phyloP scores from a whole-genome alignment of 2,113 vertebrate genomes.

The Notothenia coriiceps region DNA sequence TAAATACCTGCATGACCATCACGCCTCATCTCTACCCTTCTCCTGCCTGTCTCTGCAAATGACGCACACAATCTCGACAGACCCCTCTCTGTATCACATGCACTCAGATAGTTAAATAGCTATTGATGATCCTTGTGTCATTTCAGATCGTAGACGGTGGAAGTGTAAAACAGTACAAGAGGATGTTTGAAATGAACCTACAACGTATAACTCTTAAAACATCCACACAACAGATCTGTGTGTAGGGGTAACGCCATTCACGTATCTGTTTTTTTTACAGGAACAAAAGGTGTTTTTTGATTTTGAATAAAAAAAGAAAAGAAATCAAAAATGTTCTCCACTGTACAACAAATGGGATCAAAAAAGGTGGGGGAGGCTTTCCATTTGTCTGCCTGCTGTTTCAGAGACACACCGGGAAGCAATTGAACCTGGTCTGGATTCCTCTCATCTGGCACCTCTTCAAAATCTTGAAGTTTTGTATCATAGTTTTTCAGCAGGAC shows the following conservation, averaged over 20 bases:
- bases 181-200: neutral
- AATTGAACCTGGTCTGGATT: conserved; percentile 3
- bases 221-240: conserved; percentile 3
- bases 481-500: conserved; percentile 36
- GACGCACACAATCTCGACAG: neutral
- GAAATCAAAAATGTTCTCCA: neutral
- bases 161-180: neutral
- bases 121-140: neutral
- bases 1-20: neutral
- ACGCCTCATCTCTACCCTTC: neutral
- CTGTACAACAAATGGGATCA: neutral
- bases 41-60: neutral
- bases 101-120: neutral
- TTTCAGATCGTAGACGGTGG: neutral
- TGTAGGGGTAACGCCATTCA: neutral
- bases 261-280: conserved; percentile 14
- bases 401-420: conserved; percentile 10
- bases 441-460: conserved; percentile 42
- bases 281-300: conserved; percentile 2
- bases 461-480: conserved; percentile 24
- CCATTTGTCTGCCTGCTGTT: conserved; percentile 24
- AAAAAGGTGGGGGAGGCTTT: neutral
- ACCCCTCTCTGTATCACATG: neutral
- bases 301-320: conserved; percentile 7
- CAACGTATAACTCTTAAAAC: conserved; percentile 9